These are phyloP conservation scores for Psammodynastes pulverulentus DNA, from an alignment of 2,113 vertebrate species.

Conservation along the genomic window DNA sequence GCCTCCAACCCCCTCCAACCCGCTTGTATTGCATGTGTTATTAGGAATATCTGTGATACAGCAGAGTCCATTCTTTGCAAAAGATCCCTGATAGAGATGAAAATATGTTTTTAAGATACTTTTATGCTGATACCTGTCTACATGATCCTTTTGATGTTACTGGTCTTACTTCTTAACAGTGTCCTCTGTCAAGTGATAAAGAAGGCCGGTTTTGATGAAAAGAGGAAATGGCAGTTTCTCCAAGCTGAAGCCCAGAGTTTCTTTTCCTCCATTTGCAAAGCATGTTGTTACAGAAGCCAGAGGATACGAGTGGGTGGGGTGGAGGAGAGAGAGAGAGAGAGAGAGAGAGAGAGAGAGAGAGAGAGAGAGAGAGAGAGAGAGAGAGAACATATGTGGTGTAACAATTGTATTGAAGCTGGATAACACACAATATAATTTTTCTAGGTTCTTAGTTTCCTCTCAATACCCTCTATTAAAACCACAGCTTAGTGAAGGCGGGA, in stretches of 20 bases:
- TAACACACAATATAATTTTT: neutral
- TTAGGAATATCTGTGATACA: neutral
- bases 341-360: too few species aligned
- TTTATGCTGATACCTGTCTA: neutral
- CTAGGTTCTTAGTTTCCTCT: conserved; percentile 16
- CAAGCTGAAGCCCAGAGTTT: neutral
- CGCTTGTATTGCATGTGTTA: neutral
- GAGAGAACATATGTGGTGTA: neutral
- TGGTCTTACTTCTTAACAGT: neutral
- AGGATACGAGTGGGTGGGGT: neutral
- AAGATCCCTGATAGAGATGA: neutral
- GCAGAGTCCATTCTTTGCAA: neutral
- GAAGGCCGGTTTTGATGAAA: neutral
- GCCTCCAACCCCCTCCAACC: neutral
- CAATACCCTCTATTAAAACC: conserved; percentile 8
- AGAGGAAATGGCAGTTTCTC: neutral
- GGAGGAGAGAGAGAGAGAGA: too few species aligned
- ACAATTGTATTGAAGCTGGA: neutral
- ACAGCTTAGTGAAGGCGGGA: conserved; percentile 18
- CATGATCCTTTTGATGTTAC: neutral
- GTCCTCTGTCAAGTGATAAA: neutral
- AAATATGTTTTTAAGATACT: neutral
- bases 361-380: too few species aligned
- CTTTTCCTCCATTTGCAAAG: neutral
- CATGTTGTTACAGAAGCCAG: neutral